A percentile compares a stretch with the other conserved stretches of the same genome.
These are phyloP conservation scores for Entosphenus tridentatus DNA, from an alignment of 2,113 vertebrate species.

Conservation along the genomic window DNA sequence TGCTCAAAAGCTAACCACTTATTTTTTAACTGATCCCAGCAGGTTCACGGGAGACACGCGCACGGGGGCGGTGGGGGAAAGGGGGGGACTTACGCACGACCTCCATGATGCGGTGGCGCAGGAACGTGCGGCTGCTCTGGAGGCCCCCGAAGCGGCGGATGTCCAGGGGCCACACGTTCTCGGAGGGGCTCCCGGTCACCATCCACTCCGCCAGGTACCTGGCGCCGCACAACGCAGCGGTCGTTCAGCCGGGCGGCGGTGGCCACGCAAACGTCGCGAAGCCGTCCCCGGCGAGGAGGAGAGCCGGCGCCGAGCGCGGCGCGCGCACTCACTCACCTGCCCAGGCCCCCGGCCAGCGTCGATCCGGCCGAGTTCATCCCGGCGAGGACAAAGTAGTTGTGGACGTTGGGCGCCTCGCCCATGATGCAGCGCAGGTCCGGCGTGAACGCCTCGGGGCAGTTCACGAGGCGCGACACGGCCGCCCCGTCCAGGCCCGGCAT, in stretches of 20 bases:
- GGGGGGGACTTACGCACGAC: slow-evolving; percentile 64
- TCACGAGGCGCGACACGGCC: slow-evolving; percentile 75
- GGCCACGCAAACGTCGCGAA: too few relatives aligned
- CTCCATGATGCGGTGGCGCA: slow-evolving; percentile 92
- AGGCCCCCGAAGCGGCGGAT: slow-evolving; percentile 74
- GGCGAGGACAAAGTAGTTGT: slow-evolving; percentile 60
- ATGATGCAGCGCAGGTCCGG: slow-evolving; percentile 82
- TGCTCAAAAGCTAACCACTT: too few relatives aligned
- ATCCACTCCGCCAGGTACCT: slow-evolving; percentile 95
- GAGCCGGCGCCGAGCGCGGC: too few relatives aligned
- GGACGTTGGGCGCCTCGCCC: slow-evolving; percentile 51
- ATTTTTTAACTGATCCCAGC: too few relatives aligned
- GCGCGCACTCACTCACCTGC: slow-evolving; percentile 52
- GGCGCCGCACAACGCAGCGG: background rate
- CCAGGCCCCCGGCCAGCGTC: slow-evolving; percentile 65
- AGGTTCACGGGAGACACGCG: too few relatives aligned
- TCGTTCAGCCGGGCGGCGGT: too few relatives aligned
- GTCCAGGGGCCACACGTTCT: slow-evolving; percentile 75
- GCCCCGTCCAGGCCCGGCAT: slow-evolving; percentile 53
- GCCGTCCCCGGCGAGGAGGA: too few relatives aligned
- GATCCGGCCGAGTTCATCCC: slow-evolving; percentile 90
- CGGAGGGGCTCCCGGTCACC: slow-evolving; percentile 57
- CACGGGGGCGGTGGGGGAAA: too few relatives aligned
- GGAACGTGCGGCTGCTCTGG: slow-evolving; percentile 87
- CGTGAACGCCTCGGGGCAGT: slow-evolving; percentile 84